Evolutionary conservation across 1,140 invertebrate genomes (phyloP).

Genomic region (Bombus waltoni): DNA sequence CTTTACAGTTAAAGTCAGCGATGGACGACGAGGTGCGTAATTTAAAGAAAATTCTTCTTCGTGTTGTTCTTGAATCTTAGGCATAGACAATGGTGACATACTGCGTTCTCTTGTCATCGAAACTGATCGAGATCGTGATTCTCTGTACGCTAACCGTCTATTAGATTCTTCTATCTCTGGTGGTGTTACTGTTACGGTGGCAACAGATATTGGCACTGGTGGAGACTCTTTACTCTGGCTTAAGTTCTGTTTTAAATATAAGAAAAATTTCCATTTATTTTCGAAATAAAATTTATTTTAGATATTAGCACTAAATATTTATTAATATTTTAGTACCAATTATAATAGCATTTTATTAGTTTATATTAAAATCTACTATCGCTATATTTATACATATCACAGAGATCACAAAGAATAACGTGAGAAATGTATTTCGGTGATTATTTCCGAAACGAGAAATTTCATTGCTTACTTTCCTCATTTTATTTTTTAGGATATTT

Average conservation of each 20-base stretch:
- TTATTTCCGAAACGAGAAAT: not conserved
- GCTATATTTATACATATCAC: not conserved
- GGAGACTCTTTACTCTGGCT: constrained; percentile 11
- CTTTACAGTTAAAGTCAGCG: constrained; percentile 18
- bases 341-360: no score
- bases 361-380: not conserved
- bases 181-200: constrained; percentile 26
- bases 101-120: constrained; percentile 49
- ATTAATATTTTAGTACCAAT: no score
- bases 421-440: not conserved
- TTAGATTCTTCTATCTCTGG: constrained; percentile 27
- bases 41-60: constrained; percentile 16
- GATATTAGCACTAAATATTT: no score
- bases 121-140: constrained; percentile 36
- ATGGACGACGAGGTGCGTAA: not conserved
- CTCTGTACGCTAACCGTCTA: not conserved
- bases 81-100: constrained; percentile 59
- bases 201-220: not conserved
- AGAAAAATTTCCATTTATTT: not conserved
- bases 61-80: constrained; percentile 44
- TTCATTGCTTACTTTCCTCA: not conserved
- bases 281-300: no score
- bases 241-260: constrained; percentile 8
- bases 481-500: not conserved
- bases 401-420: not conserved